These are phyloP conservation scores for Loripinus fragilis DNA, from an alignment of 2,888 invertebrate genomes.

Conservation along the genomic window DNA sequence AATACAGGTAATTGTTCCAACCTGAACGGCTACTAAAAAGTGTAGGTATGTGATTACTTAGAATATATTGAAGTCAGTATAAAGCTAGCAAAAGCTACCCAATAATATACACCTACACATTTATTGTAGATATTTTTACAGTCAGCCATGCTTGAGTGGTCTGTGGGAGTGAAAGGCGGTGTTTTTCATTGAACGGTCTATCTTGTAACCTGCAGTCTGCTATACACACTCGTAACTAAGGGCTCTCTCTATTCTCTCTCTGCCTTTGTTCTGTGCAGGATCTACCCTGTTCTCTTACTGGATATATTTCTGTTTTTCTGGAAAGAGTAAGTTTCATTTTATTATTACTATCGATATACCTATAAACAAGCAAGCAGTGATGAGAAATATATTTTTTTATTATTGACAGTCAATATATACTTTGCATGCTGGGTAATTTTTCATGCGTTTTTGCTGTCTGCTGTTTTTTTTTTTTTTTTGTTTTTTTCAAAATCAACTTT, in stretches of 20 bases:
- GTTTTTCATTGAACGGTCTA: constrained; percentile 11
- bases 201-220: neutral
- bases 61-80: too few species aligned
- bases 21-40: too few species aligned
- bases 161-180: neutral
- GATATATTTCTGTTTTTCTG: constrained; percentile 1
- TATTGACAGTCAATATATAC: too few species aligned
- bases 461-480: too few species aligned
- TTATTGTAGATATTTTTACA: constrained; percentile 15
- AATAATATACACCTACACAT: neutral
- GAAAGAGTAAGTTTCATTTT: neutral
- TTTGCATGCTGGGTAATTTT: too few species aligned
- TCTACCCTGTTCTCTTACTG: constrained; percentile 1
- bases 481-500: too few species aligned
- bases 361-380: too few species aligned
- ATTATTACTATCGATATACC: too few species aligned
- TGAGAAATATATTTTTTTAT: too few species aligned
- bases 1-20: too few species aligned
- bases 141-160: constrained; percentile 11
- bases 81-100: constrained; percentile 12
- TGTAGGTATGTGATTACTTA: too few species aligned
- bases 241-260: constrained; percentile 13
- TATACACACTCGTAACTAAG: constrained; percentile 21
- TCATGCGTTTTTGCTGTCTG: too few species aligned
- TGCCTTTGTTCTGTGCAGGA: neutral